Evolutionary conservation across 2,797 vertebrate genomes (phyloP).

Genomic region (Spizella passerina): DNA sequence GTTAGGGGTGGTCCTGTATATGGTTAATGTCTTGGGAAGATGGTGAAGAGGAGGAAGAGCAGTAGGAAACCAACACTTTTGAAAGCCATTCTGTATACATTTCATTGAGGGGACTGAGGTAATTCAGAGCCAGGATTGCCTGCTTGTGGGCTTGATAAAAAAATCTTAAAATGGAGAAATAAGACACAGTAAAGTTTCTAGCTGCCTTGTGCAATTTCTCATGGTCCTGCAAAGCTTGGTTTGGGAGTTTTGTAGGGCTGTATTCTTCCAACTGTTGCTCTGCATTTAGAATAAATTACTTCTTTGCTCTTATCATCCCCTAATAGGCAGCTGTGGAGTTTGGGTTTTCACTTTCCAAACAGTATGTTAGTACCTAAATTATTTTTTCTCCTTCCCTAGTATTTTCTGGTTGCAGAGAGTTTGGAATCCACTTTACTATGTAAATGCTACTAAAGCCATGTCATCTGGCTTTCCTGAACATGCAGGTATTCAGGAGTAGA

Average conservation of each 20-base stretch:
- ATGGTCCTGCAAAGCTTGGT: neutral
- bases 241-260: neutral
- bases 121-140: neutral
- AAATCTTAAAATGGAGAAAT: neutral
- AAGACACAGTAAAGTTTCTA: neutral
- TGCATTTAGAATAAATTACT: neutral
- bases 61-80: neutral
- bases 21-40: neutral
- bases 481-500: constrained; percentile 6
- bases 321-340: neutral
- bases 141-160: neutral
- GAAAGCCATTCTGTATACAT: neutral
- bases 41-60: neutral
- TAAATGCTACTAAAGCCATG: neutral
- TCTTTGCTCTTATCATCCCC: neutral
- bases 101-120: neutral
- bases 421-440: neutral
- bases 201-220: neutral
- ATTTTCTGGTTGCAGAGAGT: neutral
- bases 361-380: neutral
- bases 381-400: neutral
- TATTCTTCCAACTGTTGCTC: neutral
- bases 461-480: constrained; percentile 1
- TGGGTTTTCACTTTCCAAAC: neutral
- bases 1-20: neutral